A percentile compares a stretch with the other conserved stretches of the same genome.
phyloP scores from a whole-genome alignment of 2,888 invertebrate genomes.

The Drosophila buzzatii region DNA sequence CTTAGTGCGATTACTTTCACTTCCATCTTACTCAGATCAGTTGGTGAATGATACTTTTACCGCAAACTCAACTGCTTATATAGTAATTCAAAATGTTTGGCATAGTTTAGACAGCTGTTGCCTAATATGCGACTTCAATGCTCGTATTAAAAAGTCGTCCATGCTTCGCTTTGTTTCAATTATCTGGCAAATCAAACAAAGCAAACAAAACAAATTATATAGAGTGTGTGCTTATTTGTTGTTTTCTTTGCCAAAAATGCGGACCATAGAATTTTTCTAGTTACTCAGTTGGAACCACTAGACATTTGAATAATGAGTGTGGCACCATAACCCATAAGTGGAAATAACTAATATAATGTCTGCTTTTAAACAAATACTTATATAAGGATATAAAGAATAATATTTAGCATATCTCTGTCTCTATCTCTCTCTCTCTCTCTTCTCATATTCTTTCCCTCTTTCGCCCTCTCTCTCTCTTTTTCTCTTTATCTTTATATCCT shows the following conservation, averaged over 20 bases:
- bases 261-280: background rate
- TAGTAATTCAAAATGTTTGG: background rate
- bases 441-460: background rate
- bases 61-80: slow-evolving; percentile 11
- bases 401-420: background rate
- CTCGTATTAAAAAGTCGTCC: background rate
- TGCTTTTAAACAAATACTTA: background rate
- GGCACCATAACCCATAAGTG: background rate
- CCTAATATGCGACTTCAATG: background rate
- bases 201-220: background rate
- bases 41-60: slow-evolving; percentile 23
- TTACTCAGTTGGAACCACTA: background rate
- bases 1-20: slow-evolving; percentile 4
- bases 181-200: background rate
- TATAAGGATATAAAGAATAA: too few species aligned
- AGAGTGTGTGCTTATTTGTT: background rate
- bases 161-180: background rate
- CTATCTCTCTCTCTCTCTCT: background rate
- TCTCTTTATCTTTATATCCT: too few species aligned
- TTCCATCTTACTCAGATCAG: slow-evolving; percentile 23
- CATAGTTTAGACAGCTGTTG: background rate
- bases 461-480: background rate
- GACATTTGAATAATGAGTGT: background rate
- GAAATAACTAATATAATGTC: background rate
- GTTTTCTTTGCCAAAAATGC: background rate